These are phyloP conservation scores for Embiotoca jacksoni DNA, from an alignment of 2,113 vertebrate species.

Conservation along the genomic window DNA sequence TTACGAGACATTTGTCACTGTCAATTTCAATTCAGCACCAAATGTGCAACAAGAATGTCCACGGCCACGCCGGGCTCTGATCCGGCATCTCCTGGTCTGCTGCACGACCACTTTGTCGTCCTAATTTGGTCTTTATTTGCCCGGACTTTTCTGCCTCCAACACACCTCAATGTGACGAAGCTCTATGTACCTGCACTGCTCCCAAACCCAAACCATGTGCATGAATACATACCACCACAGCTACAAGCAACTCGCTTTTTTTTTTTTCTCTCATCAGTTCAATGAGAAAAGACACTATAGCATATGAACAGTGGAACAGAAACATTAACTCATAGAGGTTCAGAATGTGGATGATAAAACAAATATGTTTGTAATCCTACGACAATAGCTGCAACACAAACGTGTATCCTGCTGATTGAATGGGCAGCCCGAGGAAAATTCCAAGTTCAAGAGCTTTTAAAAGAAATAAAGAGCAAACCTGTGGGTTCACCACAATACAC, in stretches of 20 bases:
- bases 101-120: not conserved
- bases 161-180: too few relatives aligned
- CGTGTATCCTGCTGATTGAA: conserved; percentile 40
- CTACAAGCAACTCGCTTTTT: too few relatives aligned
- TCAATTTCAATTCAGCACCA: not conserved
- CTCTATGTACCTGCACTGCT: not conserved
- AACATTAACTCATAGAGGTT: conserved; percentile 20
- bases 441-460: conserved; percentile 77
- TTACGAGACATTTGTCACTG: too few relatives aligned
- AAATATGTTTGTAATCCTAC: conserved; percentile 60
- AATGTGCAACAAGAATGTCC: too few relatives aligned
- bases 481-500: conserved; percentile 65
- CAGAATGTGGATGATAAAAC: conserved; percentile 47
- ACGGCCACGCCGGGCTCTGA: not conserved
- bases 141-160: not conserved
- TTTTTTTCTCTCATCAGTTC: not conserved
- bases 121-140: not conserved
- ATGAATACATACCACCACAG: not conserved
- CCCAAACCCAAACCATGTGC: not conserved
- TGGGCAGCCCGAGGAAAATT: conserved; percentile 58
- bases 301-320: conserved; percentile 19
- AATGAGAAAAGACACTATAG: conserved; percentile 35
- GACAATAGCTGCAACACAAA: conserved; percentile 55
- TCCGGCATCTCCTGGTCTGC: not conserved
- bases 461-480: conserved; percentile 75